These are phyloP conservation scores for Papilio gigon DNA, from an alignment of 2,888 invertebrate genomes.

Conservation along the genomic window DNA sequence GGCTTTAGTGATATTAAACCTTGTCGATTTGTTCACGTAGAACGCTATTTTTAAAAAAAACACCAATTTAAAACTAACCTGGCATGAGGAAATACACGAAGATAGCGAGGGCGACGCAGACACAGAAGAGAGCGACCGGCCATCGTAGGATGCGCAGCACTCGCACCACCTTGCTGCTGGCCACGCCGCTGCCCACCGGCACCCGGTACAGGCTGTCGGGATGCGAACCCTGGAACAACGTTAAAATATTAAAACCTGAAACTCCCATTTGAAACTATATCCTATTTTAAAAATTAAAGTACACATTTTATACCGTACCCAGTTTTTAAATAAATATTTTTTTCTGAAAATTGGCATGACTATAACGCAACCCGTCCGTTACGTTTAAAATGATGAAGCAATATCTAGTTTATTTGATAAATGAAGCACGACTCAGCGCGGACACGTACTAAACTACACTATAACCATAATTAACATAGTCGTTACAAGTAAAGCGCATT, in stretches of 20 bases:
- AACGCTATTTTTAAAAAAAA: too few relatives aligned
- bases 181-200: slow-evolving; percentile 53
- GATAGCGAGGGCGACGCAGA: slow-evolving; percentile 74
- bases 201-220: slow-evolving; percentile 79
- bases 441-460: slow-evolving; percentile 16
- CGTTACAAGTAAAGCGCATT: slow-evolving; percentile 1
- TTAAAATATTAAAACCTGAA: slow-evolving; percentile 26
- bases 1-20: too few relatives aligned
- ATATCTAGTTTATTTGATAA: slow-evolving; percentile 22
- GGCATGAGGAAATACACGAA: slow-evolving; percentile 81
- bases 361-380: slow-evolving; percentile 6
- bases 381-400: slow-evolving; percentile 3
- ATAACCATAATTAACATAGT: slow-evolving; percentile 22
- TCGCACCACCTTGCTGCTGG: slow-evolving; percentile 59
- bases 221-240: slow-evolving; percentile 74
- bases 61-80: slow-evolving; percentile 62
- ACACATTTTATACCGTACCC: slow-evolving; percentile 3
- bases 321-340: neutral
- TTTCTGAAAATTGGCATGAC: neutral
- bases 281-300: too few relatives aligned
- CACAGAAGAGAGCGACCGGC: slow-evolving; percentile 72
- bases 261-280: too few relatives aligned
- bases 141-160: slow-evolving; percentile 73
- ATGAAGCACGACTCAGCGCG: slow-evolving; percentile 9
- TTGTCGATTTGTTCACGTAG: too few relatives aligned